Conservation (phyloP, 2,113 vertebrate genomes). For the Nycticryphes semicollaris region DNA sequence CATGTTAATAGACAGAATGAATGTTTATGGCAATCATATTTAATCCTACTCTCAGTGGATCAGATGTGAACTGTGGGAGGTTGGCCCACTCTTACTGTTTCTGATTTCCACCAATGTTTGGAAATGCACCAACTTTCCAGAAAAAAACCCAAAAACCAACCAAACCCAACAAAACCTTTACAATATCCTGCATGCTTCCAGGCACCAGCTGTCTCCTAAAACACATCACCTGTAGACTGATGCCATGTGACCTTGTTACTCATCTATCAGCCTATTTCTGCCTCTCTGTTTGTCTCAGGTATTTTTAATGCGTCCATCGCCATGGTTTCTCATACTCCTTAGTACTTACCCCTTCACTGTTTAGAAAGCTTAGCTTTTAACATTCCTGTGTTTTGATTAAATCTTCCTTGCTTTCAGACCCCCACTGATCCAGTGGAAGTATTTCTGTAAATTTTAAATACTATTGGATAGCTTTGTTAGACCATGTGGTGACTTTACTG, state of each 20-base stretch:
- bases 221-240: conserved; percentile 7
- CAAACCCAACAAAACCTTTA: not conserved
- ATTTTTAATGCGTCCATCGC: not conserved
- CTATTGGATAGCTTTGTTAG: not conserved
- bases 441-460: not conserved
- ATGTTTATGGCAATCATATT: not conserved
- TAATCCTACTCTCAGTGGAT: not conserved
- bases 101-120: conserved; percentile 6
- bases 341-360: not conserved
- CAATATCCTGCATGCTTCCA: not conserved
- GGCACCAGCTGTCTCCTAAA: conserved; percentile 18
- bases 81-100: not conserved
- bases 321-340: not conserved
- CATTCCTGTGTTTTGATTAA: not conserved
- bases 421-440: not conserved
- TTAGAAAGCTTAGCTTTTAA: not conserved
- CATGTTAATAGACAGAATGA: not conserved
- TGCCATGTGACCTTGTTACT: conserved; percentile 3
- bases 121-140: conserved; percentile 31
- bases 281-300: not conserved
- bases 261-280: not conserved
- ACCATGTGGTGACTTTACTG: not conserved
- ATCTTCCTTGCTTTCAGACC: not conserved
- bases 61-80: conserved; percentile 39
- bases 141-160: not conserved